Base-by-base conservation (phyloP, 2,888 invertebrate species). In the Morpho achilles region DNA sequence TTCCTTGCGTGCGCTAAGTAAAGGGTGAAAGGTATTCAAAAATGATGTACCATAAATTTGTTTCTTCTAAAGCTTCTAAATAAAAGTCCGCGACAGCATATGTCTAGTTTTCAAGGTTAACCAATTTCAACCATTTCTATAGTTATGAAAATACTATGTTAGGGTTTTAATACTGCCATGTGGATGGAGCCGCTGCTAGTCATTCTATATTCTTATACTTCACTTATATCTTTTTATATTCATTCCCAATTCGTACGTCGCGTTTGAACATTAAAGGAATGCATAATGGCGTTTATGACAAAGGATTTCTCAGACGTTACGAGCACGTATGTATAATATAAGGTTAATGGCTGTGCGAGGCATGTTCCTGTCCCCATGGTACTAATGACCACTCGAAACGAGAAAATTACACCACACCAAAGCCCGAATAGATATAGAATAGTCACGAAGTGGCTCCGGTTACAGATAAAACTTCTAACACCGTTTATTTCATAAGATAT, bases 371-470 rank as follows among this genome's bases (percentile, higher is more conserved):
- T 84, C 80, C 77, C 79, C 71, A 75, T 77, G 81, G 77, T 79
- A 85, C 85, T 88, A 90, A 89, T 88, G 88, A 84, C 84, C 83
- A 84, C 83, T 84, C 79, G 79, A 80, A 84, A 81, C 77, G 79
- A 80, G 87, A 82, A 84, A 87, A 88, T 87, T 85, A 86, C 85
- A 72, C 75, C 74, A 71, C 69, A 72, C 73, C 68, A 71, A 71
- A 75, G 74, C 75, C 76, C 79, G 77, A 77, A 75, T 76, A 78
- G 80, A 79, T 77, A 75, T 76, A 16, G 16, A 16, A 74, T 69
- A 82, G 84, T 86, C 87, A 87, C 87, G 85, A 86, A 78, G 75
- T 71, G 71, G 71, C 74, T 72, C 74, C 65, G 72, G 70, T 64
- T 65, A 61, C 66, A 69, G 71, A 72, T 72, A 75, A 72, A 69